Percentiles rank a stretch among this genome's conserved stretches.
Conservation (phyloP, 2,113 vertebrate genomes). For the Corythoichthys haematopterus region DNA sequence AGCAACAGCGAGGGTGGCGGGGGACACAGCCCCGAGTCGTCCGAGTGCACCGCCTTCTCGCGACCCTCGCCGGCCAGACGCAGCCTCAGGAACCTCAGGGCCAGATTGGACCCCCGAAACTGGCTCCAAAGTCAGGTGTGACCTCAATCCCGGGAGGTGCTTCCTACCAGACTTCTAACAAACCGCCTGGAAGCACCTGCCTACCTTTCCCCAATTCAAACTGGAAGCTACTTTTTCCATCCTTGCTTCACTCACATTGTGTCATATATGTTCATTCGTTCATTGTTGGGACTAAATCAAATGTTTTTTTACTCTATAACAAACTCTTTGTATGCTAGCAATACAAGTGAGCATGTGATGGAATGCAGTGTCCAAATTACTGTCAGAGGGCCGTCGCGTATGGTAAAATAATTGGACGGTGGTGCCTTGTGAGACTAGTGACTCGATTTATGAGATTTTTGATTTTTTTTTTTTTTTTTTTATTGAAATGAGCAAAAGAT, state of each 20-base stretch:
- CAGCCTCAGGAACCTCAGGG: constrained; percentile 70
- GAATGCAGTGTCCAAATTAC: constrained; percentile 6
- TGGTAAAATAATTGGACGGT: neutral
- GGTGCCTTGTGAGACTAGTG: neutral
- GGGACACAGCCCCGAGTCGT: constrained; percentile 69
- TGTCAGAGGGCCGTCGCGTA: neutral
- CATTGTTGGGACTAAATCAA: constrained; percentile 28
- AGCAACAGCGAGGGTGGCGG: constrained; percentile 77
- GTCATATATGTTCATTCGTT: constrained; percentile 39
- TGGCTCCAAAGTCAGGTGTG: constrained; percentile 82
- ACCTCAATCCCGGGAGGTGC: constrained; percentile 8
- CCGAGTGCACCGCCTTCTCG: constrained; percentile 62
- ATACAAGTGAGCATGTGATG: constrained; percentile 34
- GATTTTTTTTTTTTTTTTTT: neutral
- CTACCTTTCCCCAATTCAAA: constrained; percentile 18
- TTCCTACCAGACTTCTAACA: neutral
- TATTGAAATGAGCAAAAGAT: neutral
- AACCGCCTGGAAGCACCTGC: constrained; percentile 30
- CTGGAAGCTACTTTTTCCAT: constrained; percentile 22
- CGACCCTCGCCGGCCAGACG: constrained; percentile 65
- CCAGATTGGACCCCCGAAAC: constrained; percentile 73
- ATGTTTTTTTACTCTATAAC: constrained; percentile 12
- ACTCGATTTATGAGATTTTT: neutral
- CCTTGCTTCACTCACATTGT: constrained; percentile 6
- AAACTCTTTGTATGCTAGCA: constrained; percentile 30